phyloP scores from a whole-genome alignment of 1,140 invertebrate species.

The Helicoverpa armigera region DNA sequence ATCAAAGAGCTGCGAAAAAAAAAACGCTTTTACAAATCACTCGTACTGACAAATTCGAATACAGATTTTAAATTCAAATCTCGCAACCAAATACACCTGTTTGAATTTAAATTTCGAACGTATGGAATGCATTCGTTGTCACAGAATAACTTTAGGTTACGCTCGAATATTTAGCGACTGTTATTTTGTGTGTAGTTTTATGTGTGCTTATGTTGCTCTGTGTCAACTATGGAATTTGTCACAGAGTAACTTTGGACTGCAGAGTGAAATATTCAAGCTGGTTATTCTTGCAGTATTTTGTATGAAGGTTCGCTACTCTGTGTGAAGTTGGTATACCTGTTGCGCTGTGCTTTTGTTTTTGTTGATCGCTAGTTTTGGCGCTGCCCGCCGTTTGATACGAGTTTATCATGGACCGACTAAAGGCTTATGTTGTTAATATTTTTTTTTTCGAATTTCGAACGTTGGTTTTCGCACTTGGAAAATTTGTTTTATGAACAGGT shows the following conservation, averaged over 20 bases:
- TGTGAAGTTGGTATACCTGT: constrained; percentile 67
- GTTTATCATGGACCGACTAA: constrained; percentile 49
- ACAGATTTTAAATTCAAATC: constrained; percentile 45
- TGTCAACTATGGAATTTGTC: constrained; percentile 32
- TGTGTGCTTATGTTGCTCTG: constrained; percentile 11
- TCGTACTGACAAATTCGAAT: constrained; percentile 28
- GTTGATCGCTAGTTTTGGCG: constrained; percentile 75
- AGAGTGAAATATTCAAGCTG: not conserved
- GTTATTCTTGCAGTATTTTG: not conserved
- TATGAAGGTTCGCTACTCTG: constrained; percentile 39
- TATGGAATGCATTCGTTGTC: constrained; percentile 55
- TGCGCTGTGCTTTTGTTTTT: constrained; percentile 80
- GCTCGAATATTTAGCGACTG: constrained; percentile 33
- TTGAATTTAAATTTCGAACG: constrained; percentile 75
- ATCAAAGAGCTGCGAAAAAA: not conserved
- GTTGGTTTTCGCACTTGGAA: constrained; percentile 42
- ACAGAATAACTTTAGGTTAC: constrained; percentile 31
- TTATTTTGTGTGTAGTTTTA: constrained; percentile 7
- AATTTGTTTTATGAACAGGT: constrained; percentile 39
- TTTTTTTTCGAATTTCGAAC: constrained; percentile 44
- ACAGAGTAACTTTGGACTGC: constrained; percentile 4
- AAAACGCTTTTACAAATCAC: constrained; percentile 12
- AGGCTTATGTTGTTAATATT: constrained; percentile 47
- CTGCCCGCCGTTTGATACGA: constrained; percentile 48
- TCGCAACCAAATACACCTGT: constrained; percentile 51